Conservation (phyloP, 1,140 invertebrate species). For the Helicoverpa armigera region DNA sequence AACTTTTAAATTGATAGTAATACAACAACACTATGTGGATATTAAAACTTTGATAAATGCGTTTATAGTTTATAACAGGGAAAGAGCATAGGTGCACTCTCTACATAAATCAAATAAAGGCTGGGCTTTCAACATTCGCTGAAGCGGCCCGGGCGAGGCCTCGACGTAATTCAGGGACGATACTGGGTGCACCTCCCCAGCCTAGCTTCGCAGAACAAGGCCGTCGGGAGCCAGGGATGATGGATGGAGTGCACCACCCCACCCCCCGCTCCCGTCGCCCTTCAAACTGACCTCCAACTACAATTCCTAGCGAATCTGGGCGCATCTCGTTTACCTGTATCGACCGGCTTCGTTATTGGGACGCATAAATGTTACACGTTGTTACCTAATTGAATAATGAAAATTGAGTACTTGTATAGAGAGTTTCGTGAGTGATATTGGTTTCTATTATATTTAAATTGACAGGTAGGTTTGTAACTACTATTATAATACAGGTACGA, state of each 20-base stretch:
- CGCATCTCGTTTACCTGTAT: not conserved
- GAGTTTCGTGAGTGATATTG: not conserved
- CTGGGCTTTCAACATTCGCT: not conserved
- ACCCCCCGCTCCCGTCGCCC: not conserved
- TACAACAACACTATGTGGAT: too few species aligned
- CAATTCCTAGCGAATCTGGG: not conserved
- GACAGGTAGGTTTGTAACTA: too few species aligned
- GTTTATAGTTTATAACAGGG: too few species aligned
- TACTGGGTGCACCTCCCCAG: not conserved
- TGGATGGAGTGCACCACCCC: slow-evolving; percentile 7
- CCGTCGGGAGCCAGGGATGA: not conserved
- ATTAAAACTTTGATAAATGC: too few species aligned
- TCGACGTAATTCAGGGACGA: not conserved
- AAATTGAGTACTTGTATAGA: too few species aligned
- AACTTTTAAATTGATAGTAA: too few species aligned
- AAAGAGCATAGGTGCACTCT: too few species aligned
- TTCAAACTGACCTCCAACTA: not conserved
- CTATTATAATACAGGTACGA: too few species aligned
- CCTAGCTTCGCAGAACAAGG: not conserved
- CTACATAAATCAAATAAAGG: too few species aligned
- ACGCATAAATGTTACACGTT: not conserved
- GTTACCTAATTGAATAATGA: not conserved
- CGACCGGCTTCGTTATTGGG: not conserved
- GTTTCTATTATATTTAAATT: too few species aligned
- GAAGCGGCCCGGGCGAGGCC: not conserved